A percentile compares a stretch with the other conserved stretches of the same genome.
Evolutionary conservation across 1,140 invertebrate genomes (phyloP).

Genomic region (Aphaenogaster ashmeadi): DNA sequence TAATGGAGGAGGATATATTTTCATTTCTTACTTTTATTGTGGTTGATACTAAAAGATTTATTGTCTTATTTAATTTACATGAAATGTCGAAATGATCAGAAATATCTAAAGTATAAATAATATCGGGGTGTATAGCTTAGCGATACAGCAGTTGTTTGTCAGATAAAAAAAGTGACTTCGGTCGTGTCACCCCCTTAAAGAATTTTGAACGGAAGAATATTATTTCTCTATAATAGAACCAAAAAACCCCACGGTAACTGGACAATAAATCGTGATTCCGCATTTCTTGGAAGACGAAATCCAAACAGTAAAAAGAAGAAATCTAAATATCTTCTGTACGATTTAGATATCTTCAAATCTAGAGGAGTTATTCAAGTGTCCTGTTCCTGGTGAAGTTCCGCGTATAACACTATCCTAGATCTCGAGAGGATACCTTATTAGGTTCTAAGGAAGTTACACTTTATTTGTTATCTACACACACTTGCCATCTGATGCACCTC

Average conservation of each 20-base stretch:
- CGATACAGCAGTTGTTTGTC: not conserved
- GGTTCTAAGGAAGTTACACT: slow-evolving; percentile 73
- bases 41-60: not conserved
- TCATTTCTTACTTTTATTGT: not conserved
- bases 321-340: not conserved
- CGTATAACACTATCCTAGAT: slow-evolving; percentile 67
- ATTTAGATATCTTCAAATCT: slow-evolving; percentile 11
- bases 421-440: slow-evolving; percentile 75
- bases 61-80: not conserved
- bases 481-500: slow-evolving; percentile 72
- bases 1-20: not conserved
- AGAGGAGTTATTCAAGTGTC: not conserved
- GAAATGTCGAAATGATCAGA: not conserved
- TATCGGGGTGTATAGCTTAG: not conserved
- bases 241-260: not conserved
- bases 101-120: not conserved
- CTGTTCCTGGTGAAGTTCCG: slow-evolving; percentile 1
- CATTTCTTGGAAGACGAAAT: not conserved
- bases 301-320: not conserved
- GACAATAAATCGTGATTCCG: not conserved
- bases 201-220: not conserved
- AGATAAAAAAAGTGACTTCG: not conserved
- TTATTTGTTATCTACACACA: slow-evolving; percentile 75
- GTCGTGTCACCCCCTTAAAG: too few relatives aligned
- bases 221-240: not conserved